A percentile compares a stretch with the other conserved stretches of the same genome.
These are phyloP conservation scores for Diadumene lineata DNA, from an alignment of 92 coral and sea anemone genomes.

Conservation along the genomic window DNA sequence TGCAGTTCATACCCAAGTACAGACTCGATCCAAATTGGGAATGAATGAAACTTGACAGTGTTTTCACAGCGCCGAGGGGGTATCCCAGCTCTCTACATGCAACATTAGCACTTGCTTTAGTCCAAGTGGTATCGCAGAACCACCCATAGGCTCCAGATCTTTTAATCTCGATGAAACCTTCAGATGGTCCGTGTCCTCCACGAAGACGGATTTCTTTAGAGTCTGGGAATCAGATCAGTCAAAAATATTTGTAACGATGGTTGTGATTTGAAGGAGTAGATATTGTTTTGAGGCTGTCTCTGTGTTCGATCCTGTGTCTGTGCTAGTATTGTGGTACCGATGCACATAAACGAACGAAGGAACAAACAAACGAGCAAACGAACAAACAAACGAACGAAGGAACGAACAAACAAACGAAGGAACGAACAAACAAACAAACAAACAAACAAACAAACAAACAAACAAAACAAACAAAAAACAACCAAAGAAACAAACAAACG, in stretches of 20 bases:
- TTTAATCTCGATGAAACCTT: slow-evolving; percentile 26
- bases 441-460: too few relatives aligned
- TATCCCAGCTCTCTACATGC: slow-evolving; percentile 25
- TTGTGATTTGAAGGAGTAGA: neutral
- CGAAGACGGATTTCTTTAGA: slow-evolving; percentile 16
- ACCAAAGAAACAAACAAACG: too few relatives aligned
- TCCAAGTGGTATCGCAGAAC: slow-evolving; percentile 21
- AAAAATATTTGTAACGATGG: neutral
- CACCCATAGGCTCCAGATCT: slow-evolving; percentile 16
- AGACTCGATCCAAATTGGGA: neutral
- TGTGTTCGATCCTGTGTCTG: neutral
- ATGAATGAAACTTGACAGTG: neutral
- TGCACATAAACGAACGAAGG: too few relatives aligned
- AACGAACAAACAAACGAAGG: too few relatives aligned
- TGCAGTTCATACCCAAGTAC: neutral
- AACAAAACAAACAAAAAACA: too few relatives aligned
- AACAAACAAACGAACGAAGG: too few relatives aligned
- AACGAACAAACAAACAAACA: too few relatives aligned
- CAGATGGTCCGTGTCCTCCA: slow-evolving; percentile 5
- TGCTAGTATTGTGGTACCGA: neutral
- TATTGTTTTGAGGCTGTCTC: neutral
- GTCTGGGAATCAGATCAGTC: neutral
- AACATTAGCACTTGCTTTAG: slow-evolving; percentile 16
- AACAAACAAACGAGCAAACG: too few relatives aligned
- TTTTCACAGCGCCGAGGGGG: slow-evolving; percentile 14